Conservation (phyloP, 2,888 invertebrate genomes). For the Cantharis lateralis region DNA sequence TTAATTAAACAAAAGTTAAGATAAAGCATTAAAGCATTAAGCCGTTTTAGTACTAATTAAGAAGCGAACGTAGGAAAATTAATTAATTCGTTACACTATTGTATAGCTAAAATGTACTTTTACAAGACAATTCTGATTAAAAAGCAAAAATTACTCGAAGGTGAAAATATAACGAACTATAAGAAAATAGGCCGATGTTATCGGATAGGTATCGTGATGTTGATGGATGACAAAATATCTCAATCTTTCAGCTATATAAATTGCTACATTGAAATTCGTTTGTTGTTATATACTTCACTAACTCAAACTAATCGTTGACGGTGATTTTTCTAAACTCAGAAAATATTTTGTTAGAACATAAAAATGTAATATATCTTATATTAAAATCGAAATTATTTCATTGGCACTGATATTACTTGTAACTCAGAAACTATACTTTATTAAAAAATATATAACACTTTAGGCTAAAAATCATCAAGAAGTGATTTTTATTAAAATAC, state of each 20-base stretch:
- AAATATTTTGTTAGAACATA: background rate
- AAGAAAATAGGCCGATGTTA: constrained; percentile 2
- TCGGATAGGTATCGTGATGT: constrained; percentile 13
- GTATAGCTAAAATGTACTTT: background rate
- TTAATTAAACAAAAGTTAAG: constrained; percentile 10
- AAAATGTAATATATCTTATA: background rate
- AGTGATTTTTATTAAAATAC: too few species aligned
- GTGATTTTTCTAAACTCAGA: background rate
- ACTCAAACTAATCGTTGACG: background rate
- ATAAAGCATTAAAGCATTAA: background rate
- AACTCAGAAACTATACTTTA: too few species aligned
- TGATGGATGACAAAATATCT: constrained; percentile 15
- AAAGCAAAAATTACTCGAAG: background rate
- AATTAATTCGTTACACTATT: background rate
- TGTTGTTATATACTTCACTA: background rate
- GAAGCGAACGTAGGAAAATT: background rate
- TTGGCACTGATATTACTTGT: background rate
- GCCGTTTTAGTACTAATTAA: constrained; percentile 4
- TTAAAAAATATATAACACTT: too few species aligned
- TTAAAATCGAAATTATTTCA: background rate
- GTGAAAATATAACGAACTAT: constrained; percentile 1
- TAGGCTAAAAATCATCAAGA: too few species aligned
- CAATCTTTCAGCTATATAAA: constrained; percentile 16
- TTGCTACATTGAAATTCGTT: constrained; percentile 10
- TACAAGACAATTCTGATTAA: background rate